phyloP scores from a whole-genome alignment of 2,113 vertebrate species.

The Bubo bubo region DNA sequence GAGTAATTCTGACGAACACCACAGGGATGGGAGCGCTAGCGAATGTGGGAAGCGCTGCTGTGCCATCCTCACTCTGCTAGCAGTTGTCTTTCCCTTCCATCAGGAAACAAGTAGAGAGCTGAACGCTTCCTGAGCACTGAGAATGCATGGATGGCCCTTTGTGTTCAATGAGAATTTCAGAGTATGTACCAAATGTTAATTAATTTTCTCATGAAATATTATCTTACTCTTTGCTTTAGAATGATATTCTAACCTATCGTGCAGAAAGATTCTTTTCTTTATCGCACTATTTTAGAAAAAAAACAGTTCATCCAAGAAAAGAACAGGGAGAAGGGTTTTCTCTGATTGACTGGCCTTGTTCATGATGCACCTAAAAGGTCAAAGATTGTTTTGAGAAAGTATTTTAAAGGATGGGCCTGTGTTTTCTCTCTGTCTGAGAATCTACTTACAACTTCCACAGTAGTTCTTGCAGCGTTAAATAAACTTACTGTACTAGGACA shows the following conservation, averaged over 20 bases:
- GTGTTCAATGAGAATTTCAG: background rate
- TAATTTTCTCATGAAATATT: background rate
- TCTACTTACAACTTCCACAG: background rate
- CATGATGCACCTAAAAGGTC: conserved; percentile 65
- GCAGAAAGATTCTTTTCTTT: background rate
- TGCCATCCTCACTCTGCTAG: background rate
- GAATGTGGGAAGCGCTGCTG: background rate
- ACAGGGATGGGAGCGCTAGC: background rate
- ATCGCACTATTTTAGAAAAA: background rate
- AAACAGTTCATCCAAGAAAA: background rate
- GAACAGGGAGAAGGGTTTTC: background rate
- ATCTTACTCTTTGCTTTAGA: background rate
- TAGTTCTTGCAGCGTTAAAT: background rate
- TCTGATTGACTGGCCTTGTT: conserved; percentile 51
- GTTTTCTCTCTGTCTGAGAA: conserved; percentile 64
- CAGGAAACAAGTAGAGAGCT: background rate
- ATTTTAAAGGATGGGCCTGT: conserved; percentile 58
- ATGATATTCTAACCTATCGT: background rate
- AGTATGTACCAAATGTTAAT: background rate
- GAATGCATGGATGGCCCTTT: background rate
- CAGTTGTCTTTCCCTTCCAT: background rate
- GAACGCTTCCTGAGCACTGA: background rate
- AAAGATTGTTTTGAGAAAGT: conserved; percentile 66
- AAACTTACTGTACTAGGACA: background rate
- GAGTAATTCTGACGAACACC: background rate